Evolutionary conservation across 2,113 vertebrate species (phyloP).

Genomic region (Bos taurus): DNA sequence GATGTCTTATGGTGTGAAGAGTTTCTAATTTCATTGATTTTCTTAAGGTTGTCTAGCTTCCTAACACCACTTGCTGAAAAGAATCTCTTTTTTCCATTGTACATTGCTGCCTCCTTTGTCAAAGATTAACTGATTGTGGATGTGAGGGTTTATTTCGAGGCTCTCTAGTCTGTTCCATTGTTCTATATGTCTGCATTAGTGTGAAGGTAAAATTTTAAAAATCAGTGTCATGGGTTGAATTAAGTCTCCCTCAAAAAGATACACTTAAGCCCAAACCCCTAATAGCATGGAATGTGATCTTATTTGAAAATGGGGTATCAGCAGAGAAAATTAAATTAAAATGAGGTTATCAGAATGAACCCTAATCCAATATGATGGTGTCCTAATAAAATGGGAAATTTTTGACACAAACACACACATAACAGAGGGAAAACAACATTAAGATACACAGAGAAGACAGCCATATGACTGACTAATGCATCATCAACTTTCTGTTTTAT

Average conservation of each 20-base stretch:
- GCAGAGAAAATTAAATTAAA: neutral
- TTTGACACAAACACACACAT: neutral
- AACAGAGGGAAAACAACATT: neutral
- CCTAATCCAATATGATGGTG: neutral
- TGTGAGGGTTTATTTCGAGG: neutral
- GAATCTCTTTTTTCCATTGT: neutral
- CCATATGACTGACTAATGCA: neutral
- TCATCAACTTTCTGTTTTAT: neutral
- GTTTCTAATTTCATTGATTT: neutral
- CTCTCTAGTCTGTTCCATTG: neutral
- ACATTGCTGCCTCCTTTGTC: neutral
- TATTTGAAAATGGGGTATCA: neutral
- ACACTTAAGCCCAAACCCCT: neutral
- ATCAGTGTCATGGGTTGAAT: neutral
- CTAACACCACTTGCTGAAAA: neutral
- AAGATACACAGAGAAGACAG: neutral
- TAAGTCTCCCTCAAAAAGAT: neutral
- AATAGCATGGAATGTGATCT: neutral
- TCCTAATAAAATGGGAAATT: neutral
- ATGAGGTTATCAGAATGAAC: neutral
- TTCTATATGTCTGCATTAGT: neutral
- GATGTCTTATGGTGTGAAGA: neutral
- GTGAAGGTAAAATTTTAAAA: neutral
- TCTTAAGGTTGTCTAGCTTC: neutral
- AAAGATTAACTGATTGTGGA: neutral